These are phyloP conservation scores for Callyntrura sp. DNA, from an alignment of 2,888 invertebrate species.

Conservation along the genomic window DNA sequence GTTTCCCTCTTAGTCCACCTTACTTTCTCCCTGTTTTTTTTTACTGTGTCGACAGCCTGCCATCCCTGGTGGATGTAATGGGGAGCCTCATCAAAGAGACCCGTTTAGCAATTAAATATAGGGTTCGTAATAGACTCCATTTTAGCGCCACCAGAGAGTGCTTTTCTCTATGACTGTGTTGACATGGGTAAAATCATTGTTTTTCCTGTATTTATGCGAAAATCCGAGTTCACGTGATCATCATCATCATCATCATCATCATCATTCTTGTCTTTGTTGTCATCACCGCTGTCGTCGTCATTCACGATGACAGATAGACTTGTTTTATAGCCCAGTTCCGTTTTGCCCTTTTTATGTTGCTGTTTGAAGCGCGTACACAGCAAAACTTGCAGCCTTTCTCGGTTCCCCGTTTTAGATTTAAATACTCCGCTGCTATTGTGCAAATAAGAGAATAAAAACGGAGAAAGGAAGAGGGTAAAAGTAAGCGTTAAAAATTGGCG, in stretches of 20 bases:
- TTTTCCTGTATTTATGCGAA: not conserved
- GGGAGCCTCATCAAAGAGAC: slow-evolving; percentile 35
- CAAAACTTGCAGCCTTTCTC: too few species aligned
- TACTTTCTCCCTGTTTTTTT: not conserved
- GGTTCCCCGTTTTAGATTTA: too few species aligned
- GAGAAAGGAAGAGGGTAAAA: too few species aligned
- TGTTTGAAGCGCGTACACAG: too few species aligned
- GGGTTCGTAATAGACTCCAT: not conserved
- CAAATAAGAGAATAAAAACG: too few species aligned
- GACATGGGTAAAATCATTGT: slow-evolving; percentile 32
- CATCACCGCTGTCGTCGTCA: not conserved
- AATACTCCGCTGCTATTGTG: too few species aligned
- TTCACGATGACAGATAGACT: not conserved
- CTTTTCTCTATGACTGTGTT: not conserved
- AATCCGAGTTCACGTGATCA: slow-evolving; percentile 8
- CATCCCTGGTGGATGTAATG: slow-evolving; percentile 46
- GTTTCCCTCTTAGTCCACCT: too few species aligned
- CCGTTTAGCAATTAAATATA: slow-evolving; percentile 42
- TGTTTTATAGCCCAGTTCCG: not conserved
- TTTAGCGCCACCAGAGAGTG: not conserved
- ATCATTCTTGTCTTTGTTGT: not conserved
- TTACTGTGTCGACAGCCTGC: not conserved
- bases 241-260: not conserved
- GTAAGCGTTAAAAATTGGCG: too few species aligned
- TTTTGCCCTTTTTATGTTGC: too few species aligned